Evolutionary conservation across 2,888 invertebrate genomes (phyloP).

Genomic region (Sepioteuthis lessoniana): DNA sequence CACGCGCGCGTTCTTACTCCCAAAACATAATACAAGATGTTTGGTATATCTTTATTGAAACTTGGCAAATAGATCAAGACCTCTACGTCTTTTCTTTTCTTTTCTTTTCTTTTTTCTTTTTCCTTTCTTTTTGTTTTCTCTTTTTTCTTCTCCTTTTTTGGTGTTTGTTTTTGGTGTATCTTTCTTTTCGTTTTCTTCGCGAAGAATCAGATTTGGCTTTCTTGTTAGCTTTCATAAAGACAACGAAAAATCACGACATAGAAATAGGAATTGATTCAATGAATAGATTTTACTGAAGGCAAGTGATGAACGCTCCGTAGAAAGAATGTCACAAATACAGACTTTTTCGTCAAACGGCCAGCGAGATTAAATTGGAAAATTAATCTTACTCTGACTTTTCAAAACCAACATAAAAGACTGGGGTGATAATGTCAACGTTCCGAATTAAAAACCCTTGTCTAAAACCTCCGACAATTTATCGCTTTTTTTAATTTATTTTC

Average conservation of each 20-base stretch:
- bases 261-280: slow-evolving; percentile 3
- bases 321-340: not conserved
- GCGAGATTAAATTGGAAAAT: slow-evolving; percentile 4
- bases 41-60: not conserved
- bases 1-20: not conserved
- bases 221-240: not conserved
- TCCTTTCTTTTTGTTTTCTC: too few relatives aligned
- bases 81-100: not conserved
- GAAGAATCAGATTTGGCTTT: not conserved
- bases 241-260: not conserved
- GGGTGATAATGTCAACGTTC: not conserved
- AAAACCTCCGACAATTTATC: not conserved
- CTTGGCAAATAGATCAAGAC: not conserved
- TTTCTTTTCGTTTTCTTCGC: not conserved
- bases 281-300: not conserved
- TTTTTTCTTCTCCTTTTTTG: too few relatives aligned
- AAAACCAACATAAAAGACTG: not conserved
- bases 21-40: not conserved
- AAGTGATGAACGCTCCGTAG: not conserved
- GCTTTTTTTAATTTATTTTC: not conserved
- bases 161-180: too few relatives aligned
- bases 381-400: not conserved
- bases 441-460: slow-evolving; percentile 33
- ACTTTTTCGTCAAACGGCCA: not conserved
- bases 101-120: too few relatives aligned